Conservation (phyloP, 2,888 invertebrate species). For the Diachrysia chrysitis region DNA sequence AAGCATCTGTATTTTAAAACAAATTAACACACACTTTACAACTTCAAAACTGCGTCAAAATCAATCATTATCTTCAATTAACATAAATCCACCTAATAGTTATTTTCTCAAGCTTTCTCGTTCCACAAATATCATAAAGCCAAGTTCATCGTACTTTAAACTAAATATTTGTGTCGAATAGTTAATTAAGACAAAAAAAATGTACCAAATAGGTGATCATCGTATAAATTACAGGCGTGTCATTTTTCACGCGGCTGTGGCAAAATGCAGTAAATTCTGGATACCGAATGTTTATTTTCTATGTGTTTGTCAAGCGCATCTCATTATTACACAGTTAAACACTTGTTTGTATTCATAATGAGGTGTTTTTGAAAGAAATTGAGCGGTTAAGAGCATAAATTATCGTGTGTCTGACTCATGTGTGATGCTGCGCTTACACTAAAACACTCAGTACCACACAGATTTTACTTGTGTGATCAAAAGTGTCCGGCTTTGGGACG, state of each 20-base stretch:
- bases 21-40: neutral
- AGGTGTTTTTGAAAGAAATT: conserved; percentile 48
- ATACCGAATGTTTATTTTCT: conserved; percentile 62
- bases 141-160: conserved; percentile 73
- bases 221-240: conserved; percentile 84
- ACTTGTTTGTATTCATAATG: conserved; percentile 51
- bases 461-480: no score
- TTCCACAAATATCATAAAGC: conserved; percentile 14
- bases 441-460: no score
- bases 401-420: conserved; percentile 5
- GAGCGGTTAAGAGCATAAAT: conserved; percentile 16
- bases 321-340: conserved; percentile 47
- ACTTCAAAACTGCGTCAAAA: neutral
- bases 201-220: conserved; percentile 75
- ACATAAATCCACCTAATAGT: conserved; percentile 4
- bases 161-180: conserved; percentile 81
- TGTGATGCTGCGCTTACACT: no score
- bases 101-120: conserved; percentile 33
- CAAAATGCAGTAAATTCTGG: conserved; percentile 81
- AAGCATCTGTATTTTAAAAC: neutral
- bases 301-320: conserved; percentile 73
- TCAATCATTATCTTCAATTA: neutral
- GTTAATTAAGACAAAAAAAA: conserved; percentile 79
- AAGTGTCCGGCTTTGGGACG: no score
- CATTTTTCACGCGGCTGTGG: conserved; percentile 81